Base-by-base conservation (phyloP, 2,888 invertebrate genomes). In the Toxonevra muliebris region DNA sequence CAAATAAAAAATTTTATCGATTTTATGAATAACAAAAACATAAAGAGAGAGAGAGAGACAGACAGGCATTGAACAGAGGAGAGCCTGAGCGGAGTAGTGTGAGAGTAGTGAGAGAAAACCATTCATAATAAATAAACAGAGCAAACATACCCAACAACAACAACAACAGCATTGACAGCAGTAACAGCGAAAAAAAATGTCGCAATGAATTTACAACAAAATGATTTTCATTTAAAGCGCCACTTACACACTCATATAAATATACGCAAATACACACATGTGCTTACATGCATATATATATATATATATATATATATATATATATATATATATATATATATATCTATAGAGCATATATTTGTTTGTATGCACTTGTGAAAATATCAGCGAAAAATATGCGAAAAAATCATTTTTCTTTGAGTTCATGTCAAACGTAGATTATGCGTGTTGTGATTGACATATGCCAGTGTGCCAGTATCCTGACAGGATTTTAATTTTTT, bases 351-450 rank as follows among this genome's bases (percentile, higher is more conserved):
- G 19, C 20, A 50, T 30, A 52, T 52, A 50, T 48, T 15, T 40
- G 2, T 42, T 40, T 50, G 12, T 13, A 55, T 19, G 19, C 12
- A 9, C 64, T 54, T 61, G 64, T 52, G 57, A 54, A 30, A 53
- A 59, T 12, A 55, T 66, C 54, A 61, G 45, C 50, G 50, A 60
- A 60, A 48, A 48, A 60, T 60, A 60, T 60, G 60, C 50, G 60
- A 60, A 60, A 45, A 60, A 60, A 45, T 45, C 60, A 60, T 45
- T 45, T 60, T 48, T 60, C 60, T 79, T 78, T 77, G 77, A 79
- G 78, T 77, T 75, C 79, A 76, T 77, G 80, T 79, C 78, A 76
- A 76, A 71, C 75, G 62, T 58, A 71, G 67, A 68, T 69, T 72
- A 66, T 70, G 64, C 64, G 62, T 61, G 65, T 68, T 71, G 60